Evolutionary conservation across 2,797 vertebrate species (phyloP), one percentile per base, ranked within the genome.

Genomic region (Gadopsis marmoratus): DNA sequence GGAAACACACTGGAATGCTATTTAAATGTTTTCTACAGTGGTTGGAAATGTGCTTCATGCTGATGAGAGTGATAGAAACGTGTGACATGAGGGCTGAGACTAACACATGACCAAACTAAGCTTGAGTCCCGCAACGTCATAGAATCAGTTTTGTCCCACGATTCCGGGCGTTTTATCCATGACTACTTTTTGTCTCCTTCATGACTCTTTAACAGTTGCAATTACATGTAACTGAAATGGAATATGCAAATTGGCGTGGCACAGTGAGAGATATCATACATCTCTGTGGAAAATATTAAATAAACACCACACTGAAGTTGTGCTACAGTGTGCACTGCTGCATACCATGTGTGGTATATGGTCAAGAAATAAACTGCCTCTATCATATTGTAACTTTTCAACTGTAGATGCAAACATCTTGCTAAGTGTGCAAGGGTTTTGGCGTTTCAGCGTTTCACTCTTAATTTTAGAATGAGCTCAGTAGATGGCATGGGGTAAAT

Each of bases 341-440:
- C 37, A 21, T 21, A 11, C 4, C 19, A 26, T 37, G 9, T 23
- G 23, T 50, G 9, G 12, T 1, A 21, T 21, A 29, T 39, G 51
- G 33, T 9, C 60, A 47, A 47, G 16, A 54, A 41, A 41, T 7
- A 60, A 47, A 45, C 11, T n/a, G 48, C 73, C 0, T n/a, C 11
- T 14, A 41, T 48, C 13, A 13, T 45, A n/a, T 45, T 2, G 43
- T 17, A 51, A 50, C 14, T n/a, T 62, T 43, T 39, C 26, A 76
- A 35, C 39, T 65, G 12, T 17, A 13, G 26, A 56, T 62, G 77
- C 7, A 65, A 31, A 79, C 37, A 53, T 59, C 13, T 23, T 53
- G 19, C 5, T 5, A 6, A 35, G n/a, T 39, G 7, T 71, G 35
- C 35, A 7, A 9, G 1, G 3, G 26, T 74, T 60, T 51, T 35